Base-by-base conservation (phyloP, 2,797 vertebrate species). In the Danio aesculapii region DNA sequence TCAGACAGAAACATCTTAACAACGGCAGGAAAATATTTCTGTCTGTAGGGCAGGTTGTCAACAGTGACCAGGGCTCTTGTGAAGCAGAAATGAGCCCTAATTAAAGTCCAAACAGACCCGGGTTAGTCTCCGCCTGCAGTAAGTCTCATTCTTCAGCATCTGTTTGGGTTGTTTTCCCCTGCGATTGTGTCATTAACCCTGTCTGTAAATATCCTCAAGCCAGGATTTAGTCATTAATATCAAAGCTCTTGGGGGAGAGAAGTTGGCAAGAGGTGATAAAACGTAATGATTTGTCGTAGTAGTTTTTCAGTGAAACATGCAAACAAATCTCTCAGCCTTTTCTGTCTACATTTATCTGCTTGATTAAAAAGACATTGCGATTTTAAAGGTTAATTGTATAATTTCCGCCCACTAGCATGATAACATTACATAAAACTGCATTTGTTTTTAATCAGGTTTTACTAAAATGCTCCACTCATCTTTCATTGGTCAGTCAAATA, bases 141-240 rank as follows among this genome's bases (percentile, higher is more conserved):
- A 55, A 70, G 69, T 63, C 44, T 59, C 52, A 81, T 89, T 89
- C 78, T 87, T 75, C 44, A 91, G 86, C 92, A 93, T 91, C 90
- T 93, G 92, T 89, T 91, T 89, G 85, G 91, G 87, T 66, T 66
- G 63, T 59, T 93, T 93, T 91, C 86, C 89, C 90, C 81, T 84
- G 84, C 91, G 88, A 91, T 92, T 91, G 90, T 87, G 87, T 85
- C 84, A 71, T 84, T 84, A 83, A 81, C 77, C 77, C 67, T 76
- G 30, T 63, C 43, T 67, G 53, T 76, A 77, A 81, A 81, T 72
- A 75, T 52, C 61, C 62, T 21, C 49, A 41, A 69, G 53, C 73
- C 63, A 80, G 77, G 19, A 74, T 43, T 68, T 59, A 50, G 7
- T 59, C 41, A 53, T 82, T 57, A 13, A 13, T 61, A 39, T 39